Evolutionary conservation across 2,113 vertebrate species (phyloP), one percentile per base, ranked within the genome.

Genomic region (Zosterops lateralis): DNA sequence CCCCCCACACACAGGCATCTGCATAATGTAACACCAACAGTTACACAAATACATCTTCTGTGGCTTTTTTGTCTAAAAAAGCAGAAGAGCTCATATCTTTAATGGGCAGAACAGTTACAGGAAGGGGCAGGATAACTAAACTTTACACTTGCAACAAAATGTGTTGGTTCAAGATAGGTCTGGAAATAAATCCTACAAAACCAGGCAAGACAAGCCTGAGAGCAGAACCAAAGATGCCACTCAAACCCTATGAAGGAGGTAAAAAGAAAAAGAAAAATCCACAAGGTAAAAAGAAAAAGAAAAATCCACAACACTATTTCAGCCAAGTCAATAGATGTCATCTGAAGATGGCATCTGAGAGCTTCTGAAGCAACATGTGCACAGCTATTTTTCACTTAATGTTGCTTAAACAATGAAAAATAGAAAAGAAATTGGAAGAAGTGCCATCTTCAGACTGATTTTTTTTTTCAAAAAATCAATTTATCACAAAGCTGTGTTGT

Each of bases 21-120:
- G 60, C 64, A 47, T 93, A 68, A 82, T 32, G 16, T 22, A 67
- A 81, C 32, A 53, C 36, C 36, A 82, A 38, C 73, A 92, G 58
- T 57, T 82, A 48, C 17, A 82, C 77, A 78, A 62, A 89, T 47
- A 38, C 9, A 28, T 78, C 15, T 75, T 57, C 65, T 78, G 77
- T 66, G 75, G 36, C 32, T 82, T 89, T 81, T 91, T 68, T 60
- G n/a, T 21, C 54, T 53, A 79, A 67, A 87, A 76, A 68, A 68
- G 32, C 40, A 90, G 82, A 88, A 65, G 56, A 72, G 28, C 22
- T 58, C 32, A 7, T 12, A 73, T 50, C 50, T 87, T 53, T 54
- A 57, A 38, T 1, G 5, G 31, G 15, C 25, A 75, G 48, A 78
- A 67, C 24, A 51, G 54, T 34, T 50, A 76, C 31, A 87, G 36